Conservation (phyloP, 2,113 vertebrate species). For the Hippopotamus amphibius region DNA sequence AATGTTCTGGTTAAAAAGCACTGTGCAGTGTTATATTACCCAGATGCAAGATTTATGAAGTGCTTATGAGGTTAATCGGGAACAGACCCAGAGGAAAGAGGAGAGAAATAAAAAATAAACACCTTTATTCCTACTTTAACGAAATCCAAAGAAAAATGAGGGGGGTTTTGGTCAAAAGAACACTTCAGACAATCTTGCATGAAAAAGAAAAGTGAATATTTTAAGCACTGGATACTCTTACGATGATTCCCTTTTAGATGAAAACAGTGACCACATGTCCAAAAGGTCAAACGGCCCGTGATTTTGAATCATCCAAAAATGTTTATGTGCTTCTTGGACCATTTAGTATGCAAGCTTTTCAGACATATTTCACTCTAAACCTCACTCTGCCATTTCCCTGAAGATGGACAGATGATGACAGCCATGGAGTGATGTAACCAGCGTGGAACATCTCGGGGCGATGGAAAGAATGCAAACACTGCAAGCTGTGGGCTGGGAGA, state of each 20-base stretch:
- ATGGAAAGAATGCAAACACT: accelerated
- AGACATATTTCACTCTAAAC: background rate
- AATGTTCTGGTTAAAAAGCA: conserved; percentile 45
- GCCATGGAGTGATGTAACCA: accelerated
- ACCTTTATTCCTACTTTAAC: conserved; percentile 35
- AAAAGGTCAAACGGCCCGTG: background rate
- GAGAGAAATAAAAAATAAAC: conserved; percentile 42
- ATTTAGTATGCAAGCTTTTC: background rate
- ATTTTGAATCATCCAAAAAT: background rate
- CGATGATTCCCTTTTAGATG: background rate
- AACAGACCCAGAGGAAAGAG: conserved; percentile 38
- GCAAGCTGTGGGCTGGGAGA: background rate
- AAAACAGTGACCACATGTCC: background rate
- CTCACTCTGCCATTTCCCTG: background rate
- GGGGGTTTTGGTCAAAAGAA: background rate
- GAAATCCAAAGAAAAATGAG: background rate
- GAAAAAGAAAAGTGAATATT: background rate
- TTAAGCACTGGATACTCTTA: background rate
- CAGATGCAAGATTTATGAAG: conserved; percentile 43
- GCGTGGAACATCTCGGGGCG: accelerated
- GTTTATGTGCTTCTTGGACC: background rate
- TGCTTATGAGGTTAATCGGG: conserved; percentile 27
- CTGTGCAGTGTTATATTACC: background rate
- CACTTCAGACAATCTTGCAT: background rate
- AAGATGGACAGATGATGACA: background rate